These are phyloP conservation scores for Pseudomyrmex flavicornis DNA, from an alignment of 1,140 invertebrate genomes.

Conservation along the genomic window DNA sequence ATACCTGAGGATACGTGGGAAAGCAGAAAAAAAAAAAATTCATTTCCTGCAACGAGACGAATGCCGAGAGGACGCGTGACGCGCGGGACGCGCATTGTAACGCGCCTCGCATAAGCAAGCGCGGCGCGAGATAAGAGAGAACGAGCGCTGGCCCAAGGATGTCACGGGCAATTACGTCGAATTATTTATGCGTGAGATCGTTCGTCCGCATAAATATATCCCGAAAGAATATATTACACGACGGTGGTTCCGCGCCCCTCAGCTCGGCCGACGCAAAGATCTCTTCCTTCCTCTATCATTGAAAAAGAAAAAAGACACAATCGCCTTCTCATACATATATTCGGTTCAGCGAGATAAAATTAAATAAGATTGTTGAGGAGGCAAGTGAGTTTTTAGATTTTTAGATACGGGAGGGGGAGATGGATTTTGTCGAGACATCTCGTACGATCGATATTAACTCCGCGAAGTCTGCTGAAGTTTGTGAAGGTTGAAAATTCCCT, in stretches of 20 bases:
- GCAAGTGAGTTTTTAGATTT: too few relatives aligned
- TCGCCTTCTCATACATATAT: neutral
- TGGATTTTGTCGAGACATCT: too few relatives aligned
- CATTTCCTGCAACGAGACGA: slow-evolving; percentile 31
- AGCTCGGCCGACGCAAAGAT: too few relatives aligned
- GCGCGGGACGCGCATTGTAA: neutral
- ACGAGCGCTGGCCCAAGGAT: neutral
- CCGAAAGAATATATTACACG: slow-evolving; percentile 7
- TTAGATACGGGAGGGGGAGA: too few relatives aligned
- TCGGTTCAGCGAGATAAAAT: too few relatives aligned
- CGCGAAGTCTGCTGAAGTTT: too few relatives aligned
- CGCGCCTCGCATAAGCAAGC: slow-evolving; percentile 28
- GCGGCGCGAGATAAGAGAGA: slow-evolving; percentile 19
- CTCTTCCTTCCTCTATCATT: too few relatives aligned
- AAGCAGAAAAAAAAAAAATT: slow-evolving; percentile 34
- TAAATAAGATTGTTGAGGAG: too few relatives aligned
- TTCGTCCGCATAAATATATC: neutral
- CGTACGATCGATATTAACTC: too few relatives aligned
- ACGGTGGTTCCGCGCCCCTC: neutral
- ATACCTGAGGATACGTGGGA: slow-evolving; percentile 9
- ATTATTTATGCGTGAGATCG: slow-evolving; percentile 39
- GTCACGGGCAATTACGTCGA: slow-evolving; percentile 18
- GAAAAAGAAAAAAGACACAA: neutral
- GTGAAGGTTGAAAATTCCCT: too few relatives aligned
- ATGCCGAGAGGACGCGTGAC: neutral